phyloP scores from a whole-genome alignment of 2,888 invertebrate genomes.

The Erebia ligea region DNA sequence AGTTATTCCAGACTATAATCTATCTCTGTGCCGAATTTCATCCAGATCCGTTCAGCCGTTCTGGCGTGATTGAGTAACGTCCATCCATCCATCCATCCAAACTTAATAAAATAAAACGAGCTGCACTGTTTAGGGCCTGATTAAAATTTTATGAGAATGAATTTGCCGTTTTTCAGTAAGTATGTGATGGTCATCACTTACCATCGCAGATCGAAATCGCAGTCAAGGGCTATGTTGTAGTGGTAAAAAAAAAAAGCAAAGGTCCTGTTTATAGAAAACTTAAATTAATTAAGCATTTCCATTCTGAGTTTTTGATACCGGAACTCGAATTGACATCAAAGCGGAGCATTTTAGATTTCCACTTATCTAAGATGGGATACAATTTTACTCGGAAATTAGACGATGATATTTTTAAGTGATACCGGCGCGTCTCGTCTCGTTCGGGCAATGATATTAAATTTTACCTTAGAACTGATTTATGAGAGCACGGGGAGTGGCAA shows the following conservation, averaged over 20 bases:
- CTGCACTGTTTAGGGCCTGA: too few species aligned
- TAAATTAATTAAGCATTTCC: conserved; percentile 9
- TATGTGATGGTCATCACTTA: too few species aligned
- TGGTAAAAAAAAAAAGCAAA: too few species aligned
- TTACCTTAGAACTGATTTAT: conserved; percentile 73
- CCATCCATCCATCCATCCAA: too few species aligned
- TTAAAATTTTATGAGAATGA: not conserved
- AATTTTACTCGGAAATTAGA: conserved; percentile 28
- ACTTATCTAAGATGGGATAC: conserved; percentile 10
- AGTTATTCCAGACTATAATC: too few species aligned
- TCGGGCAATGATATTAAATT: conserved; percentile 60
- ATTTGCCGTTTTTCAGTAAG: not conserved
- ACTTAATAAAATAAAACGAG: not conserved
- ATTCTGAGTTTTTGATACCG: conserved; percentile 1
- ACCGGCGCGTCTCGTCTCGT: conserved; percentile 25
- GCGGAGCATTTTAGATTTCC: conserved; percentile 11
- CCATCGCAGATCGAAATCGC: too few species aligned
- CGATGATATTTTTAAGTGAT: conserved; percentile 30
- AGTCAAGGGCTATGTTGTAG: too few species aligned
- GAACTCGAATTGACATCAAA: conserved; percentile 27
- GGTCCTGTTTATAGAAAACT: conserved; percentile 5
- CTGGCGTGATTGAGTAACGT: too few species aligned
- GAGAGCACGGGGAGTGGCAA: conserved; percentile 65
- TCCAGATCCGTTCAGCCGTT: too few species aligned
- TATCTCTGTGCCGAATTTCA: too few species aligned